Percentiles rank a stretch among this genome's conserved stretches.
Evolutionary conservation across 2,113 vertebrate species (phyloP).

Genomic region (Tichodroma muraria): DNA sequence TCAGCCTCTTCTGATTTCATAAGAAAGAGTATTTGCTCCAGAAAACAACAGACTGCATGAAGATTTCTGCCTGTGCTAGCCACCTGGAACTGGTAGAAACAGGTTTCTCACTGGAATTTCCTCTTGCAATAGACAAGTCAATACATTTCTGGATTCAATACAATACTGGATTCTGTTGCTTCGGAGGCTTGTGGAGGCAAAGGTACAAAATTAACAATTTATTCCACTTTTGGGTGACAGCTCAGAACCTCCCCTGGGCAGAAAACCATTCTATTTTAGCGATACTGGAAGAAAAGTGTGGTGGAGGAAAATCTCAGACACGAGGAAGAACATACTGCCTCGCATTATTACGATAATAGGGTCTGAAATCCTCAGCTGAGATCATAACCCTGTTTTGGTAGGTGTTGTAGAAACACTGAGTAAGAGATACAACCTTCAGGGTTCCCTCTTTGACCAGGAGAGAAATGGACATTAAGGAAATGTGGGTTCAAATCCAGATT

Average conservation of each 20-base stretch:
- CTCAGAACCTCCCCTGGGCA: neutral
- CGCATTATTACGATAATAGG: neutral
- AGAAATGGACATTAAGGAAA: neutral
- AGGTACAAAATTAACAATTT: neutral
- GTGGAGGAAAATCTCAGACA: neutral
- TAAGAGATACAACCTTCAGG: neutral
- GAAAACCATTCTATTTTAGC: neutral
- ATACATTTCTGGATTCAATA: too few relatives aligned
- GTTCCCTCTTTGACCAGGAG: neutral
- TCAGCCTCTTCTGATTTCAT: neutral
- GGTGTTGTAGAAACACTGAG: neutral
- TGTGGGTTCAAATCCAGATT: neutral
- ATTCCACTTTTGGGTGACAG: neutral
- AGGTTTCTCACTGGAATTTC: neutral
- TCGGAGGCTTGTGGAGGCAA: neutral
- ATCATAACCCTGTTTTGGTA: neutral
- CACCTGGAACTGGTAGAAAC: neutral
- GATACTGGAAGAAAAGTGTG: neutral
- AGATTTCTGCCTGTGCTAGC: neutral
- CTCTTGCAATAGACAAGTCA: neutral
- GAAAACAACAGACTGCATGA: neutral
- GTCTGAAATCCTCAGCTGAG: neutral
- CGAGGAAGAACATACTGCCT: neutral
- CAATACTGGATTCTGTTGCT: neutral
- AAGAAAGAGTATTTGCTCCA: neutral